These are phyloP conservation scores for Seira sanloemensis DNA, from an alignment of 2,888 invertebrate species.

Conservation along the genomic window DNA sequence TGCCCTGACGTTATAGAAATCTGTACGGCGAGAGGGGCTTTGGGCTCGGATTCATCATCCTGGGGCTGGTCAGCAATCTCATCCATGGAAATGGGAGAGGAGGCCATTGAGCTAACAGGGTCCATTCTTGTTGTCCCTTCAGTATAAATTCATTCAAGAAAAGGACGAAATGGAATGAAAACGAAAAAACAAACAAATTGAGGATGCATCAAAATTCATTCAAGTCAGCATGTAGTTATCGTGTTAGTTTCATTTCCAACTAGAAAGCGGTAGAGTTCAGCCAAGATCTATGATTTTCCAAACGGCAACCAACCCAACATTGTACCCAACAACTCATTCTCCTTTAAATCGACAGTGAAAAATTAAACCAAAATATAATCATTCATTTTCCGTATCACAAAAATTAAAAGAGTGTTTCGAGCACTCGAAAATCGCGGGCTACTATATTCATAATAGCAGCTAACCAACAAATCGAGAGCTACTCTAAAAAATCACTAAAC, in stretches of 20 bases:
- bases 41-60: slow-evolving; percentile 57
- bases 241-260: not conserved
- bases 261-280: not conserved
- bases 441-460: slow-evolving; percentile 13
- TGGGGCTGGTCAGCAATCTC: slow-evolving; percentile 65
- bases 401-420: not conserved
- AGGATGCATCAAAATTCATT: not conserved
- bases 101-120: slow-evolving; percentile 70
- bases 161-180: slow-evolving; percentile 22
- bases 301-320: not conserved
- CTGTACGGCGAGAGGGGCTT: slow-evolving; percentile 77
- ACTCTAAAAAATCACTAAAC: slow-evolving; percentile 44
- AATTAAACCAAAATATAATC: not conserved
- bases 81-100: slow-evolving; percentile 69
- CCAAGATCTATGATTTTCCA: slow-evolving; percentile 5
- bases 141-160: not conserved
- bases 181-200: slow-evolving; percentile 24
- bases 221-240: not conserved
- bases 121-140: slow-evolving; percentile 69
- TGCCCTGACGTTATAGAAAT: slow-evolving; percentile 70
- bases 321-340: not conserved
- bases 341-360: not conserved
- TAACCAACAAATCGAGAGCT: slow-evolving; percentile 15
- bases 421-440: slow-evolving; percentile 12
- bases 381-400: not conserved